These are phyloP conservation scores for Sclerurus mexicanus DNA, from an alignment of 2,113 vertebrate genomes.

Conservation along the genomic window DNA sequence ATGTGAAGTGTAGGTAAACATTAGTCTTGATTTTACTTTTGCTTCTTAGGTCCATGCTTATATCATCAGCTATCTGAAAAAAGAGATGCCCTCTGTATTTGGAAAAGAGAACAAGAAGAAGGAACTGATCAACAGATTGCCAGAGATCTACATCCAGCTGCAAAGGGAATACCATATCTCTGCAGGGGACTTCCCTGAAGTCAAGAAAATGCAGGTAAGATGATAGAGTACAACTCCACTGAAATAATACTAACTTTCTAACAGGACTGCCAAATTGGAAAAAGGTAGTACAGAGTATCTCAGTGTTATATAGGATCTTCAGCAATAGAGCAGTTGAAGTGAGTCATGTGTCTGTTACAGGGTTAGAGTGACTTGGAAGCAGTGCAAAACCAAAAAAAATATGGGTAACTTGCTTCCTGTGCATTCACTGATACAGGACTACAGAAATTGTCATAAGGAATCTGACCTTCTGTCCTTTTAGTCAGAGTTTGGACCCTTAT, in stretches of 20 bases:
- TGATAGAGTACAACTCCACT: background rate
- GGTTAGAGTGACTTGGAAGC: background rate
- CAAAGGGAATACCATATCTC: constrained; percentile 95
- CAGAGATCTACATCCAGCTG: constrained; percentile 89
- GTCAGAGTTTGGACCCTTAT: background rate
- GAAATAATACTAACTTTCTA: background rate
- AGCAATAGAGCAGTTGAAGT: background rate
- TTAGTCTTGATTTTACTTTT: background rate
- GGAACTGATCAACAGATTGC: constrained; percentile 87
- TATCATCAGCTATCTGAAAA: constrained; percentile 95
- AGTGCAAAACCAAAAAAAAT: background rate
- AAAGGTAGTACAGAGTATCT: background rate
- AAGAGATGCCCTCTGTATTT: constrained; percentile 94
- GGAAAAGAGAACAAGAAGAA: constrained; percentile 95
- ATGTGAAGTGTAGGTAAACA: background rate
- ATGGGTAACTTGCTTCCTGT: background rate
- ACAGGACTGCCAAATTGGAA: background rate
- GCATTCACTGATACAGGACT: background rate
- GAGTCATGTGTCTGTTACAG: background rate
- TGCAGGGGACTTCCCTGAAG: constrained; percentile 92
- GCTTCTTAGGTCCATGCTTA: constrained; percentile 91
- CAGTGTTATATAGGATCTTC: background rate
- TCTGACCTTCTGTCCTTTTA: background rate
- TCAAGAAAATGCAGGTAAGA: constrained; percentile 92
- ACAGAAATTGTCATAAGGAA: background rate